Evolutionary conservation across 2,888 invertebrate genomes (phyloP), one percentile per base, ranked within the genome.

Genomic region (Rotaria macrura): DNA sequence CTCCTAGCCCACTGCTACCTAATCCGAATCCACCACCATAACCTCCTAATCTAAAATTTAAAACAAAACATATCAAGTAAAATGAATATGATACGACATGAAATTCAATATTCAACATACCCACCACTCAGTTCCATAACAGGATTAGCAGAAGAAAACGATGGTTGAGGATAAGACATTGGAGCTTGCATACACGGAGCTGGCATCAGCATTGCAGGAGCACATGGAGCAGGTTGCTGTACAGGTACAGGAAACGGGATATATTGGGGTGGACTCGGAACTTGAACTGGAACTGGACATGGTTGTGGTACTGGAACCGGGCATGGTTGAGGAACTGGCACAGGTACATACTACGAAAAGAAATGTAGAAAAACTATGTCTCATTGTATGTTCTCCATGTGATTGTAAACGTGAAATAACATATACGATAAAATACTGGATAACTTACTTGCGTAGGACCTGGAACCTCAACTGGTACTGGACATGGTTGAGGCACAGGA

Each of bases 231-330:
- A 47, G 17, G 17, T 52, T 52, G 52, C 12, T 40, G 43, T 20
- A 25, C 25, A 20, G 79, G 79, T 20, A 43, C 25, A n/a, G 79
- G 79, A 20, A 79, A 40, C 12, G 79, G 79, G 4, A 79, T 79
- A 79, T 43, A 83, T 79, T 79, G 79, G 23, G 43, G 43, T 43
- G 79, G 79, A 43, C 79, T 43, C 25, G 85, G 85, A 29, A 25
- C 43, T 17, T 34, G 38, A 72, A 65, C 43, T n/a, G 85, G 85
- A 29, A 65, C 49, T 25, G 85, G 85, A 10, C 49, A 52, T 49
- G 84, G 85, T 83, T 79, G 74, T 17, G 85, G 85, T 23, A 49
- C 52, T 7, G 85, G 85, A 2, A 85, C 85, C 43, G 83, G 83
- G n/a, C 83, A 83, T n/a, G 29, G 57, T 23, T 72, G 83, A 55